A percentile compares a stretch with the other conserved stretches of the same genome.
phyloP scores from a whole-genome alignment of 2,113 vertebrate genomes.

The Onychostoma macrolepis region DNA sequence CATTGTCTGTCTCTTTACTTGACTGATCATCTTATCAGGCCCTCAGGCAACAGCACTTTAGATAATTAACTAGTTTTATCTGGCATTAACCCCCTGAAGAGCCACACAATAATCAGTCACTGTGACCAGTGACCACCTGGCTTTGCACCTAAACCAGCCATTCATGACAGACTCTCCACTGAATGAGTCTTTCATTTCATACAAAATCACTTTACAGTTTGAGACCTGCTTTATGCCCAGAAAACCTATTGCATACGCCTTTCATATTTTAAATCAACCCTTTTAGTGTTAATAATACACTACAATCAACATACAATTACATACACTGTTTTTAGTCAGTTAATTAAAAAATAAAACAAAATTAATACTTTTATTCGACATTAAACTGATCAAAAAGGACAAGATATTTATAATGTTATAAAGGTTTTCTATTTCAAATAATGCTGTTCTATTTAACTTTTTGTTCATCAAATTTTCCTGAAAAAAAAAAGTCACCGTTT shows the following conservation, averaged over 20 bases:
- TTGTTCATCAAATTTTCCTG: neutral
- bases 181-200: neutral
- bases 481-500: neutral
- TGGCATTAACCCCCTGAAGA: conserved; percentile 17
- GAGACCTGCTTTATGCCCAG: neutral
- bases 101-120: conserved; percentile 31
- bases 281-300: neutral
- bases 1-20: neutral
- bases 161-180: neutral
- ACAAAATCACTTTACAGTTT: neutral
- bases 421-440: neutral
- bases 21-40: conserved; percentile 26
- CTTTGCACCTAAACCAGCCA: neutral
- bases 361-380: neutral
- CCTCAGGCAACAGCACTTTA: conserved; percentile 23
- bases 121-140: conserved; percentile 29
- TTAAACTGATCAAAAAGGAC: neutral
- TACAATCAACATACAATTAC: neutral
- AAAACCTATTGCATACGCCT: neutral
- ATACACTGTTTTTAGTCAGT: neutral
- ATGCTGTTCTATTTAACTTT: neutral
- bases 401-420: too few species aligned
- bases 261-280: neutral
- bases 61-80: conserved; percentile 35
- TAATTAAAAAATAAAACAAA: too few species aligned